A percentile compares a stretch with the other conserved stretches of the same genome.
Evolutionary conservation across 2,888 invertebrate genomes (phyloP).

Genomic region (Pseudanteris insignis): DNA sequence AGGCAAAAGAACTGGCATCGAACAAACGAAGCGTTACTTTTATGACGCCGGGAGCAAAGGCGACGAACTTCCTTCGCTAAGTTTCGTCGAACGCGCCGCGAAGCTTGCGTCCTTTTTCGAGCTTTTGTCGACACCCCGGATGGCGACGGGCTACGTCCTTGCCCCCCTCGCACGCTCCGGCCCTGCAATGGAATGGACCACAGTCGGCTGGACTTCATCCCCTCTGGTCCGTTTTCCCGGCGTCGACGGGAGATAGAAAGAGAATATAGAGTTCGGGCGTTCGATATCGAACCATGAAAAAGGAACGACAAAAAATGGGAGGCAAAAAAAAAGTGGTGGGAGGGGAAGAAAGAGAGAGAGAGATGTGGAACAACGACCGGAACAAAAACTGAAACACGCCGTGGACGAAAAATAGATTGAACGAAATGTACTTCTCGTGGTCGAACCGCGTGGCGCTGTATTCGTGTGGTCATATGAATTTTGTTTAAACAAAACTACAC

Average conservation of each 20-base stretch:
- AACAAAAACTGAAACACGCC: slow-evolving; percentile 34
- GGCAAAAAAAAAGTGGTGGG: slow-evolving; percentile 26
- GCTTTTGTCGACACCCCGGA: slow-evolving; percentile 28
- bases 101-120: slow-evolving; percentile 20
- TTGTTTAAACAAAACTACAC: too few relatives aligned
- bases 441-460: slow-evolving; percentile 7
- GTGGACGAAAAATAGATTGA: slow-evolving; percentile 23
- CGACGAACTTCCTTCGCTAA: slow-evolving; percentile 30
- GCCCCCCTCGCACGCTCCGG: slow-evolving; percentile 24
- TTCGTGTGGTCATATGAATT: neutral
- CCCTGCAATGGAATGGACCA: slow-evolving; percentile 42
- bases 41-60: slow-evolving; percentile 26
- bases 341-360: too few relatives aligned
- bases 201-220: slow-evolving; percentile 50
- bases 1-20: slow-evolving; percentile 21
- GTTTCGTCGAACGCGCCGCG: slow-evolving; percentile 30
- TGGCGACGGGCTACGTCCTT: too few relatives aligned
- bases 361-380: too few relatives aligned
- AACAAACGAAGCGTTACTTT: slow-evolving; percentile 40
- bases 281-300: slow-evolving; percentile 58
- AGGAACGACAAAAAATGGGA: too few relatives aligned
- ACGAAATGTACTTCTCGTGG: slow-evolving; percentile 14
- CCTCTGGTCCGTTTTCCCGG: neutral
- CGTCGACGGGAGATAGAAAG: slow-evolving; percentile 43
- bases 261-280: slow-evolving; percentile 46